phyloP scores from a whole-genome alignment of 2,888 invertebrate genomes.

The Chloroclysta siterata region DNA sequence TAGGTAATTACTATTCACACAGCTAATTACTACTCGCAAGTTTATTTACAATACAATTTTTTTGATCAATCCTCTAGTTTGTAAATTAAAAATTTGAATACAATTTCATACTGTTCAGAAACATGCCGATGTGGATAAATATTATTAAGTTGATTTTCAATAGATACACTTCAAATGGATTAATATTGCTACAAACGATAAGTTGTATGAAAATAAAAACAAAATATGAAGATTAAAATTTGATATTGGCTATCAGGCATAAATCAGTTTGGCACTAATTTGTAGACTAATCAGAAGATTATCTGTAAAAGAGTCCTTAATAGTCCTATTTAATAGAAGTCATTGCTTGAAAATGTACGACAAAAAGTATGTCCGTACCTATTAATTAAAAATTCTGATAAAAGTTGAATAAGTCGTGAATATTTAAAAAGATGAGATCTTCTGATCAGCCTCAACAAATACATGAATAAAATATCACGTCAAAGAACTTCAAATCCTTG shows the following conservation, averaged over 20 bases:
- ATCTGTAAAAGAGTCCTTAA: not conserved
- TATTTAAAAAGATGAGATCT: constrained; percentile 11
- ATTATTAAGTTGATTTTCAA: not conserved
- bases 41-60: constrained; percentile 66
- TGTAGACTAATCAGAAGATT: constrained; percentile 18
- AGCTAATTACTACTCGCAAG: constrained; percentile 72
- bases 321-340: not conserved
- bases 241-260: not conserved
- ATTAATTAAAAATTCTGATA: not conserved
- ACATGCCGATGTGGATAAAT: not conserved
- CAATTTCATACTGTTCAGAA: not conserved
- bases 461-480: constrained; percentile 56
- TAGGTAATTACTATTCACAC: constrained; percentile 71
- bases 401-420: constrained; percentile 6
- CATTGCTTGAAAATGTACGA: constrained; percentile 13
- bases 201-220: no score
- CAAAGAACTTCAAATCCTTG: constrained; percentile 77
- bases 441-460: constrained; percentile 40
- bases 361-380: no score
- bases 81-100: not conserved
- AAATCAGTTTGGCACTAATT: constrained; percentile 23
- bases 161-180: not conserved
- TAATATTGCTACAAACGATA: no score
- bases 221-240: not conserved
- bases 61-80: constrained; percentile 11